Evolutionary conservation across 2,888 invertebrate species (phyloP).

Genomic region (Brachylomia viminalis): DNA sequence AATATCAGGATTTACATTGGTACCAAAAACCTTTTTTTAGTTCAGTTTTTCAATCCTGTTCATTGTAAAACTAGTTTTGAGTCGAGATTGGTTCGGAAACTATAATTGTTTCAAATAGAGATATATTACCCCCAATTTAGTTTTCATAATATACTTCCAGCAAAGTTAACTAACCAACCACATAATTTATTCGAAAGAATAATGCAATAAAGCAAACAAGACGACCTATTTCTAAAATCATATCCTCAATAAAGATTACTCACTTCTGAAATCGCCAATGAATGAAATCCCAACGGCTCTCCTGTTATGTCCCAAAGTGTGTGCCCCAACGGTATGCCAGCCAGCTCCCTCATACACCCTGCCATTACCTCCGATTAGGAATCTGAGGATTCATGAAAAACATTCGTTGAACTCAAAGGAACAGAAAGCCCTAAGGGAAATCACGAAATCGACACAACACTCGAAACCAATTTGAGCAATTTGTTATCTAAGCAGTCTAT

Average conservation of each 20-base stretch:
- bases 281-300: slow-evolving; percentile 90
- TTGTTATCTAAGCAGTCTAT: slow-evolving; percentile 22
- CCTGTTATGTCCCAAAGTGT: slow-evolving; percentile 89
- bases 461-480: slow-evolving; percentile 37
- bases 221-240: not conserved
- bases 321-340: slow-evolving; percentile 90
- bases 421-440: slow-evolving; percentile 47
- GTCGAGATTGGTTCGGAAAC: not conserved
- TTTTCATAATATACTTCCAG: not conserved
- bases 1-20: not conserved
- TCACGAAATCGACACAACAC: slow-evolving; percentile 34
- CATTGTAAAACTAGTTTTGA: not conserved
- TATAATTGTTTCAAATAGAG: too few relatives aligned
- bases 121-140: too few relatives aligned
- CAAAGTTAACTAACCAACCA: not conserved
- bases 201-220: not conserved
- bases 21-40: too few relatives aligned
- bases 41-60: not conserved
- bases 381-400: slow-evolving; percentile 79
- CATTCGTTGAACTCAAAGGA: slow-evolving; percentile 27
- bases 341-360: slow-evolving; percentile 91
- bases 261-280: slow-evolving; percentile 90
- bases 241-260: slow-evolving; percentile 54
- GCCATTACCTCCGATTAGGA: slow-evolving; percentile 91
- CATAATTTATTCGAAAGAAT: not conserved